Evolutionary conservation across 2,797 vertebrate genomes (phyloP).

Genomic region (Thunnus albacares): DNA sequence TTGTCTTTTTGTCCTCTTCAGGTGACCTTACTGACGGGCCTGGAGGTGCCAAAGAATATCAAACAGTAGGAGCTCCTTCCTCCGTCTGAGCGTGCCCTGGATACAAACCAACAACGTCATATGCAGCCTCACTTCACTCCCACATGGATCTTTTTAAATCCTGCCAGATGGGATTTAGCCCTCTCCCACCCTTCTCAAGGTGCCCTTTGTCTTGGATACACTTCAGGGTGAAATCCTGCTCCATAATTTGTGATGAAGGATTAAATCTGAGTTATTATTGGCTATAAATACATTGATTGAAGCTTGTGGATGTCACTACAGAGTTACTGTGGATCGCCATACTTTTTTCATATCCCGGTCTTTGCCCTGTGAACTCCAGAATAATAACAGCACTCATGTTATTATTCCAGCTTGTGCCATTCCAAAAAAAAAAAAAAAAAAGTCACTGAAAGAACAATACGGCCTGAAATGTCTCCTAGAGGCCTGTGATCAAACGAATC

Average conservation of each 20-base stretch:
- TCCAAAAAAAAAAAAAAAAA: neutral
- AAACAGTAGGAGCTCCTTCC: conserved; percentile 74
- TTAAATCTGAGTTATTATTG: conserved; percentile 20
- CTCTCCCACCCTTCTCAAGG: conserved; percentile 30
- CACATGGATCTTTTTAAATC: conserved; percentile 30
- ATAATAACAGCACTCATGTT: neutral
- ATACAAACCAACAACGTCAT: conserved; percentile 59
- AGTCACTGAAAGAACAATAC: neutral
- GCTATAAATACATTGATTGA: conserved; percentile 14
- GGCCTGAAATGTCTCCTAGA: neutral
- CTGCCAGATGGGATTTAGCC: conserved; percentile 36
- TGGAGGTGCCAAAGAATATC: conserved; percentile 92
- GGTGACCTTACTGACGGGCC: conserved; percentile 95
- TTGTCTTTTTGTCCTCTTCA: conserved; percentile 76
- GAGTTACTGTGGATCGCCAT: conserved; percentile 18
- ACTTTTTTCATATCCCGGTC: conserved; percentile 6
- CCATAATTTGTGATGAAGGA: conserved; percentile 5
- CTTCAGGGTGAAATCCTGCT: conserved; percentile 24
- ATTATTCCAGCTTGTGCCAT: conserved; percentile 4
- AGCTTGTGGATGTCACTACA: conserved; percentile 17
- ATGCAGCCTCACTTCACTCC: conserved; percentile 22
- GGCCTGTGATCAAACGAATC: conserved; percentile 11
- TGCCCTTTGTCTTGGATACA: conserved; percentile 43
- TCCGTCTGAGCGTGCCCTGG: conserved; percentile 31
- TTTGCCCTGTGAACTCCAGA: neutral